Evolutionary conservation across 2,113 vertebrate species (phyloP).

Genomic region (Haemorhous mexicanus): DNA sequence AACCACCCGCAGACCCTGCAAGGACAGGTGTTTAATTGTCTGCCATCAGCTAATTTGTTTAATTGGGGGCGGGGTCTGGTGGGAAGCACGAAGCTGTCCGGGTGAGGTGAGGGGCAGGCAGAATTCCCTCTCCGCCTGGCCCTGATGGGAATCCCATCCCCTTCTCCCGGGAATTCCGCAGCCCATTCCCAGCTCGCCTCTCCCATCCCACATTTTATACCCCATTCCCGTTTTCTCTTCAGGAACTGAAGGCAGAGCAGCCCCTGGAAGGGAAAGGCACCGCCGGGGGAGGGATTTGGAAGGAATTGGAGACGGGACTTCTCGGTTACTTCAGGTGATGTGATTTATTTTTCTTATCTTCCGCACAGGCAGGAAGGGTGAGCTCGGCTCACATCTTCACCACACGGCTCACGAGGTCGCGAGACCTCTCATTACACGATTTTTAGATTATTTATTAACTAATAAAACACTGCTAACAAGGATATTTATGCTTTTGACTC

Average conservation of each 20-base stretch:
- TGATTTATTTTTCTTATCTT: neutral
- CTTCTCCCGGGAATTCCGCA: neutral
- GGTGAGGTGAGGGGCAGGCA: neutral
- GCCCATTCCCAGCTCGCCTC: rapidly evolving
- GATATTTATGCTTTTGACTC: neutral
- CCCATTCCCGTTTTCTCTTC: neutral
- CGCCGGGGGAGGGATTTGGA: neutral
- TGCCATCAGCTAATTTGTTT: neutral
- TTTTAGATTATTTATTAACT: neutral
- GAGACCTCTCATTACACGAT: neutral
- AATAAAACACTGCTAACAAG: neutral
- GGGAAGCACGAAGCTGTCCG: neutral
- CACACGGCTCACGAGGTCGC: neutral
- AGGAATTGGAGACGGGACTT: neutral
- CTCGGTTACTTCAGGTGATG: neutral
- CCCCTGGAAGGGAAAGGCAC: neutral
- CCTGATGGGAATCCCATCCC: rapidly evolving
- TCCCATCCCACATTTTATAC: rapidly evolving
- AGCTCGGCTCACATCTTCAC: neutral
- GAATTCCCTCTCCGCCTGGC: neutral
- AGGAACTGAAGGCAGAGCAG: neutral
- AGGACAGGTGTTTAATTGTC: neutral
- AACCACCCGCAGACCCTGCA: neutral
- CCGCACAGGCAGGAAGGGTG: neutral
- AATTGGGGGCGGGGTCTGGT: neutral